Conservation (phyloP, 2,797 vertebrate species). For the Gastrophryne carolinensis region DNA sequence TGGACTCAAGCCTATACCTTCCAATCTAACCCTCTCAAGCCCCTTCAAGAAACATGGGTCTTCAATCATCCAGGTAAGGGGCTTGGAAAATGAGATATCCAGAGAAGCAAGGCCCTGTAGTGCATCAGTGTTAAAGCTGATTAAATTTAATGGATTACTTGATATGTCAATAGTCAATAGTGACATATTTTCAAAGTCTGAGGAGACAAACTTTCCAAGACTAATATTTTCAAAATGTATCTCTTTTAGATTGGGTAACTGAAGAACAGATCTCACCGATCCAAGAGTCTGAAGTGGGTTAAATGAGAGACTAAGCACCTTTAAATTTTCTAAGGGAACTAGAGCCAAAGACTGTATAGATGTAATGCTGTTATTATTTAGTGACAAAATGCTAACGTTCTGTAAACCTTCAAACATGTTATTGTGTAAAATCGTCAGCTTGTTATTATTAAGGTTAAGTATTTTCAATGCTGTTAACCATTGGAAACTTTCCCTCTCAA, state of each 20-base stretch:
- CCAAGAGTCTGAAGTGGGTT: constrained; percentile 57
- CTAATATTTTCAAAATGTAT: constrained; percentile 54
- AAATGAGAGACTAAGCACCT: constrained; percentile 58
- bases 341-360: constrained; percentile 56
- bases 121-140: constrained; percentile 22
- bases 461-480: constrained; percentile 53
- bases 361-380: constrained; percentile 57
- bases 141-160: constrained; percentile 3
- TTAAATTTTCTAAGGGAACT: constrained; percentile 55
- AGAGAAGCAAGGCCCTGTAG: constrained; percentile 60
- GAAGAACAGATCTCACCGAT: constrained; percentile 51
- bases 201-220: constrained; percentile 57
- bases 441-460: constrained; percentile 64
- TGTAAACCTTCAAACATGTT: constrained; percentile 61
- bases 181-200: constrained; percentile 22
- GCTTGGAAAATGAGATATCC: constrained; percentile 47
- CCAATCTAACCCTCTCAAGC: constrained; percentile 61
- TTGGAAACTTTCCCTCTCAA: constrained; percentile 58
- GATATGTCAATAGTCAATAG: constrained; percentile 9
- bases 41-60: constrained; percentile 57
- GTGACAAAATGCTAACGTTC: constrained; percentile 58
- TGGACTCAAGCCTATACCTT: constrained; percentile 54
- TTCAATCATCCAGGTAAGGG: constrained; percentile 53
- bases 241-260: constrained; percentile 53
- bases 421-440: constrained; percentile 50